Evolutionary conservation across 2,797 vertebrate genomes (phyloP), one percentile per base, ranked within the genome.

Genomic region (Australoheros facetus): DNA sequence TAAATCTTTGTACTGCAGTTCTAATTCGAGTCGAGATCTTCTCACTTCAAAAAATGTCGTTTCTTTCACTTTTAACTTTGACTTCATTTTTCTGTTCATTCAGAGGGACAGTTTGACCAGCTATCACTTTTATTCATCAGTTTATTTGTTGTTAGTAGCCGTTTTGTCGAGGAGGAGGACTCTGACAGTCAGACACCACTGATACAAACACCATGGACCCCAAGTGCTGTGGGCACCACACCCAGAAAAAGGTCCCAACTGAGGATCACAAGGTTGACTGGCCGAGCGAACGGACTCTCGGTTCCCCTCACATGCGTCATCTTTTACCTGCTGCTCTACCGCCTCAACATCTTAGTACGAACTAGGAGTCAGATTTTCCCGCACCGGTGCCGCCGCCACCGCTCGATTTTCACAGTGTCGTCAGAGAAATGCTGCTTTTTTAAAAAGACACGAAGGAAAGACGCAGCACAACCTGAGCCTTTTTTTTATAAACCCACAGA

Each of bases 401-500:
- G 13, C 66, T 56, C 21, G 1, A 21, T 69, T 23, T 34, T 78
- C n/a, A 26, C 64, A 14, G 14, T 17, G 37, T 70, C 39, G 34
- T 56, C 21, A 30, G 71, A 74, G 26, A 30, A 60, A 58, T 28
- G 5, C 58, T 71, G 19, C 26, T 77, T 81, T 85, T 73, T 4
- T 76, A 60, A 54, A 30, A 45, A 12, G 2, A 11, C 1, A 19
- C 4, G 3, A 39, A 58, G 53, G 55, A 73, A 80, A 64, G 77
- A 76, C 75, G 10, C 81, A 56, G 76, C 81, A 77, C 82, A 74
- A 72, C 54, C 70, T n/a, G 2, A 59, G 70, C 79, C 56, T 81
- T 55, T 73, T 73, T 85, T 78, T 85, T 72, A 7, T 69, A 42
- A 70, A 59, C 48, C 53, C 56, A 8, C 69, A 12, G 54, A 39